These are phyloP conservation scores for Scaptomyza reducta DNA, from an alignment of 2,888 invertebrate genomes.

Conservation along the genomic window DNA sequence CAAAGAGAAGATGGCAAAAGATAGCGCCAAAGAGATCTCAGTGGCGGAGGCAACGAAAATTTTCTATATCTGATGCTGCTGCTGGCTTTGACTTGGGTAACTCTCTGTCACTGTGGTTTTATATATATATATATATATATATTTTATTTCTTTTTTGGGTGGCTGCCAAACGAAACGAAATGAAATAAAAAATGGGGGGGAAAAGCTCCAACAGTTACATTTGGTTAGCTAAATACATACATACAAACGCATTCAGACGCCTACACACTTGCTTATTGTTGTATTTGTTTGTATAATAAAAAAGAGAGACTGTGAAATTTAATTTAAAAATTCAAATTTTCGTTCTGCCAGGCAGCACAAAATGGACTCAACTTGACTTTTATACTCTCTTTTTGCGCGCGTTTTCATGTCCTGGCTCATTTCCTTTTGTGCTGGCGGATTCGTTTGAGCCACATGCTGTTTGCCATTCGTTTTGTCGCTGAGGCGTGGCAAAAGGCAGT, in stretches of 20 bases:
- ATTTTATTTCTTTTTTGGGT: slow-evolving; percentile 8
- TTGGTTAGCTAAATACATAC: slow-evolving; percentile 35
- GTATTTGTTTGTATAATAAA: slow-evolving; percentile 8
- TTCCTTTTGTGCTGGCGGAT: slow-evolving; percentile 47
- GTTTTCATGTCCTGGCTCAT: slow-evolving; percentile 52
- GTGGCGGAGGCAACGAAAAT: slow-evolving; percentile 59
- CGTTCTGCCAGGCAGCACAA: slow-evolving; percentile 29
- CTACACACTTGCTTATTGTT: neutral
- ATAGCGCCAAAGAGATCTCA: slow-evolving; percentile 70
- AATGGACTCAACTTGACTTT: slow-evolving; percentile 38
- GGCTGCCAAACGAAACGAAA: slow-evolving; percentile 29
- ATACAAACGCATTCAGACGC: slow-evolving; percentile 1
- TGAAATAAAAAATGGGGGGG: slow-evolving; percentile 39
- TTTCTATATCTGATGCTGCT: slow-evolving; percentile 76
- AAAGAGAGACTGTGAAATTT: slow-evolving; percentile 60
- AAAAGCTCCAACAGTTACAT: slow-evolving; percentile 62
- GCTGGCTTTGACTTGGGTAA: slow-evolving; percentile 54
- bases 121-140: neutral
- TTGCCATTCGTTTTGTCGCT: neutral
- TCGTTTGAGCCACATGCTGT: slow-evolving; percentile 49
- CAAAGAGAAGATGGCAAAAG: slow-evolving; percentile 72
- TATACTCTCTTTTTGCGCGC: slow-evolving; percentile 11
- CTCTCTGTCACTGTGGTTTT: slow-evolving; percentile 28
- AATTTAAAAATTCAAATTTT: slow-evolving; percentile 78
- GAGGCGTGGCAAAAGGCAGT: slow-evolving; percentile 56